phyloP scores from a whole-genome alignment of 2,797 vertebrate genomes.

The Eulemur albifrons region DNA sequence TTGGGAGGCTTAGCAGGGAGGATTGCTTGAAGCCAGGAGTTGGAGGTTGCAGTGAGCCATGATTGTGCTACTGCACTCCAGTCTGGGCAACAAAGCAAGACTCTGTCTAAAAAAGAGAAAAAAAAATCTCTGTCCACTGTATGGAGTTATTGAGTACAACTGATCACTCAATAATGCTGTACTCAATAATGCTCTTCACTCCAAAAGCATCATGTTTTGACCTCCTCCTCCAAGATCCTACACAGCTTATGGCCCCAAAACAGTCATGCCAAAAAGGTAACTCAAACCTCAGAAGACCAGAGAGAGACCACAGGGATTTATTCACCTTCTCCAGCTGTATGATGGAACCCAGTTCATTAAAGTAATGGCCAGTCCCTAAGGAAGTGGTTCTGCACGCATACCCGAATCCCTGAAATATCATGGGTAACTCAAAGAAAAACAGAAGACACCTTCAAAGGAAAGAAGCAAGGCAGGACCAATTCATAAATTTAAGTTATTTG shows the following conservation, averaged over 20 bases:
- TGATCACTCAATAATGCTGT: not conserved
- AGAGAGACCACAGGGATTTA: not conserved
- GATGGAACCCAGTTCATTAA: not conserved
- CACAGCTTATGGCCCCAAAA: not conserved
- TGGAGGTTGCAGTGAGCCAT: too few relatives aligned
- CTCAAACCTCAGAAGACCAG: not conserved
- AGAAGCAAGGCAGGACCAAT: not conserved
- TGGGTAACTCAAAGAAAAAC: not conserved
- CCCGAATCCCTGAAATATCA: not conserved
- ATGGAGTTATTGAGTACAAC: not conserved
- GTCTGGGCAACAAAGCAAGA: not conserved
- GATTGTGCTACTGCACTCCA: too few relatives aligned
- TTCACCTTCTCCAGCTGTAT: not conserved
- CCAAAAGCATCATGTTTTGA: not conserved
- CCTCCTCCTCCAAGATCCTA: not conserved
- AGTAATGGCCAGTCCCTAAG: not conserved
- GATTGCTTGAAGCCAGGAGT: too few relatives aligned
- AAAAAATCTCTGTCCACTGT: not conserved
- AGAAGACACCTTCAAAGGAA: constrained; percentile 4
- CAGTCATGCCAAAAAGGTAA: not conserved
- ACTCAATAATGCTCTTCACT: not conserved
- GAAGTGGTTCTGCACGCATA: not conserved
- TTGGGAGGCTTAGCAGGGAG: too few relatives aligned
- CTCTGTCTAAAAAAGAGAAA: not conserved
- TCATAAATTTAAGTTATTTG: constrained; percentile 7